Base-by-base conservation (phyloP, 2,888 invertebrate genomes). In the Eupithecia centaureata region DNA sequence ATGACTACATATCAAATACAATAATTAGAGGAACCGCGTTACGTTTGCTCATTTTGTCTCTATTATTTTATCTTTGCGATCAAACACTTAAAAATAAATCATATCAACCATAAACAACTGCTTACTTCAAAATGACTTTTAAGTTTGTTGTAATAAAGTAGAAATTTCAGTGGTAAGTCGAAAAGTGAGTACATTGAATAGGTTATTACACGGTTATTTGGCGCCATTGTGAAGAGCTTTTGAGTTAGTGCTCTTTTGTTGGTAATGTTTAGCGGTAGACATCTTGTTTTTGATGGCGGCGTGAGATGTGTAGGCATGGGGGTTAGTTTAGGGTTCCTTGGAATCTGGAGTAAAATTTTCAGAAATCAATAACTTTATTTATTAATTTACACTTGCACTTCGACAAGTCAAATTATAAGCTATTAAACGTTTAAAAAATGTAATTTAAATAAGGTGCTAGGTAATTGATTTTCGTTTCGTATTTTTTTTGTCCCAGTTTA, bases 141-240 rank as follows among this genome's bases (percentile, higher is more conserved):
- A 61, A 15, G 15, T 0, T 1, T 0, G 1, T 0, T 15, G 13
- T 0, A 0, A 15, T 66, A 73, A 62, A 63, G 68, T 63, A 15
- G 8, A 64, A 33, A 61, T 63, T 63, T 3, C 56, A 25, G 10
- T 60, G 30, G 18, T 13, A 57, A 12, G 22, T 57, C 33, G 15
- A 25, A 15, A 28, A 35, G 33, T 30, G 61, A 87, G 86, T 86
- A 82, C 85, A 80, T 82, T 89, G 86, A 90, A 91, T 90, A 72
- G 84, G 84, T 90, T 87, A 91, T 91, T 91, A 92, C 79, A 91
- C 87, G 91, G 83, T 89, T 91, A 89, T 92, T 91, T 91, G 90
- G 83, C 75, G 82, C 83, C 84, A 86, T 91, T 88, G 88, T 88
- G 70, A 64, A 72, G 71, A 35, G 63, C 79, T 80, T 84, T 88